Conservation (phyloP, 2,797 vertebrate genomes). For the Graptemys geographica region DNA sequence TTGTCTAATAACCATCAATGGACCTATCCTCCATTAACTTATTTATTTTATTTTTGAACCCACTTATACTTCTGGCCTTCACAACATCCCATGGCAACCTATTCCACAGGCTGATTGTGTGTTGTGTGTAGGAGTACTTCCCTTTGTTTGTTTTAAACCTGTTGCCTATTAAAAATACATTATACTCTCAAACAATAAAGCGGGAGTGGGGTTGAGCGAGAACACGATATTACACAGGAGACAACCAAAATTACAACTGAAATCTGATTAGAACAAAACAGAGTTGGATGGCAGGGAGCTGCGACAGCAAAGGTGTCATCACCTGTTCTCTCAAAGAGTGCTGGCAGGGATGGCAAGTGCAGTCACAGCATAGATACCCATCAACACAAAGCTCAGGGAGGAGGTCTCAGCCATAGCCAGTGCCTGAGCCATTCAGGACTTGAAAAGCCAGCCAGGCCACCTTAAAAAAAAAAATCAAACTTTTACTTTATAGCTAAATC, state of each 20-base stretch:
- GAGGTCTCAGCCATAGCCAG: background rate
- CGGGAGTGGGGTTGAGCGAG: no score
- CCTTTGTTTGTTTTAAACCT: background rate
- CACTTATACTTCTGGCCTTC: background rate
- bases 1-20: background rate
- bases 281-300: background rate
- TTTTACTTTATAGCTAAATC: background rate
- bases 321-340: background rate
- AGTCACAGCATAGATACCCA: background rate
- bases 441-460: background rate
- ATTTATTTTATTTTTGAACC: background rate
- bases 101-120: background rate
- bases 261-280: background rate
- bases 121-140: background rate
- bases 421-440: background rate
- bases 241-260: slow-evolving; percentile 1
- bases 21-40: background rate
- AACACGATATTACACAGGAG: background rate
- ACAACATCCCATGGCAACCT: background rate
- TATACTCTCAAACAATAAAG: background rate
- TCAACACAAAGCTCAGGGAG: background rate
- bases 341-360: accelerated
- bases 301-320: background rate
- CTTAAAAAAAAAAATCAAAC: background rate
- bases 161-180: background rate